Evolutionary conservation across 2,113 vertebrate genomes (phyloP), one percentile per base, ranked within the genome.

Genomic region (Orientallactaga bullata): DNA sequence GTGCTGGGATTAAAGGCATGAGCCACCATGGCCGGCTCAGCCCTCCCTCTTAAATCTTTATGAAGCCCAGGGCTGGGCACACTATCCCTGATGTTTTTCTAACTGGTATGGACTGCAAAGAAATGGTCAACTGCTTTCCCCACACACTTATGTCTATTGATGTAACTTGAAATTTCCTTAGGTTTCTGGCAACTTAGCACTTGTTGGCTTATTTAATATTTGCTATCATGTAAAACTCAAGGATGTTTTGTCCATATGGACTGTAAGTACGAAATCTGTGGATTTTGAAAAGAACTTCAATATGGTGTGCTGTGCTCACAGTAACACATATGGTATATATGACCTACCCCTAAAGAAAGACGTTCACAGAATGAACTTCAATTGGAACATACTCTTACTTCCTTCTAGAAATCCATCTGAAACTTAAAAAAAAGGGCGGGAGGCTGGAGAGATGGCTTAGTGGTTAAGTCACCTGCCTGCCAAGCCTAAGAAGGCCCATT

Each of bases 211-310:
- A 89, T 30, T 89, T 71, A 74, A 78, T 73, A 79, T 12, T 90
- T 86, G 17, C 30, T 92, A 8, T 69, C 55, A 72, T 28, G 63
- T 91, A 68, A 93, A 93, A 76, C 17, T n/a, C 21, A 24, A 21
- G 61, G 13, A 3, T 28, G 71, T 86, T 11, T 55, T 37, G 42
- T 51, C 17, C 18, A 85, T 1, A 37, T 73, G 15, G 83, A 73
- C 81, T 88, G 39, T 63, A 84, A 94, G 55, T 71, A 91, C 60
- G 7, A 89, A 93, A 96, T 82, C 24, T 91, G 65, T 79, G 37
- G 81, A 95, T 47, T 61, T 24, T 58, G 24, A 95, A 88, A 93
- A n/a, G 80, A 93, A 88, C 37, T 63, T 51, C 15, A 61, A 78
- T 5, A 37, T 71, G 86, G 66, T 84, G 6, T 89, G 55, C 84